Evolutionary conservation across 2,113 vertebrate genomes (phyloP), one percentile per base, ranked within the genome.

Genomic region (Erythrocebus patas): DNA sequence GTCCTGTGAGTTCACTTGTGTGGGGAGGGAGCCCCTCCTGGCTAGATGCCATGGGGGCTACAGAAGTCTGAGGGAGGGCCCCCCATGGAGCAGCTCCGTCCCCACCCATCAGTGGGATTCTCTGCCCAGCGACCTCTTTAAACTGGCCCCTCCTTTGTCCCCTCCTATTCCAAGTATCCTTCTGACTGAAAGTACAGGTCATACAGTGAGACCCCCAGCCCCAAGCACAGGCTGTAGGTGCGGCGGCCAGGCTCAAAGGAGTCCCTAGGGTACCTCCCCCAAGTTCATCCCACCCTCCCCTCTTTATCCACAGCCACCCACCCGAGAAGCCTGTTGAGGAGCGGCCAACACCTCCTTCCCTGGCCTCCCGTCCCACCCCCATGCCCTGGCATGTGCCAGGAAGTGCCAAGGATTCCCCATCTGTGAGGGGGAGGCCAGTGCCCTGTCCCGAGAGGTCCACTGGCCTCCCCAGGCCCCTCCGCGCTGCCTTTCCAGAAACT

Each of bases 401-500:
- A 97, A 96, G 97, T 68, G 30, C 76, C n/a, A 50, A 59, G 90
- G 97, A 89, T 91, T 92, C 99, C 99, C 99, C 93, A 0, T 1
- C 5, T 12, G 79, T 79, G 83, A 73, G 25, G 97, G 97, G 98
- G 98, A 98, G 98, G 97, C 97, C 82, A 72, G 97, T 96, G 96
- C 72, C 17, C 45, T 40, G 52, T 2, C 5, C 3, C 0, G 68
- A 43, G 89, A 73, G 81, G 59, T 96, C 57, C 10, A 80, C 75
- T 76, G 92, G 93, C 68, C 76, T 92, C 79, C 52, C 83, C 52
- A 38, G 88, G 72, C 90, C 97, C 88, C 92, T 97, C 64, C 55
- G 93, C 70, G 1, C 98, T 91, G 97, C 95, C 97, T 97, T 99
- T 99, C 98, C 99, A 98, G 98, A 97, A 96, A 98, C 86, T 96